A percentile compares a stretch with the other conserved stretches of the same genome.
phyloP scores from a whole-genome alignment of 2,797 vertebrate species.

The Oryzias sinensis region DNA sequence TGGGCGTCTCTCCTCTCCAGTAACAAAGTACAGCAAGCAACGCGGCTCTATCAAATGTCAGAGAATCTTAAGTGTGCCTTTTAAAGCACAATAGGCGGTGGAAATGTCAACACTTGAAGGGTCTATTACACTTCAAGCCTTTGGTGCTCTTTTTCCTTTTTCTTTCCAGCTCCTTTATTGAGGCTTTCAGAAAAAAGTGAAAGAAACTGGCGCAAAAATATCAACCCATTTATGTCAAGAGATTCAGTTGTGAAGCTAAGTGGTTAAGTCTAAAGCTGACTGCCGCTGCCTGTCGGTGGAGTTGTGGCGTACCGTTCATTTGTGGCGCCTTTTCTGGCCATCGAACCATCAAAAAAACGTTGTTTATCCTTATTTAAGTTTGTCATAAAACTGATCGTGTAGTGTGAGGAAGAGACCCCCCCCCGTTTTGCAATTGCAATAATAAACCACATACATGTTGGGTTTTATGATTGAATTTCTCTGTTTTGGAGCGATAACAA shows the following conservation, averaged over 20 bases:
- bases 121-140: constrained; percentile 70
- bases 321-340: neutral
- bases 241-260: constrained; percentile 23
- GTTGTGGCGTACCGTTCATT: no score
- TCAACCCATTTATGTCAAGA: constrained; percentile 56
- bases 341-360: constrained; percentile 2
- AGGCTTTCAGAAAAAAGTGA: constrained; percentile 43
- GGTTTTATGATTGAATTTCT: constrained; percentile 51
- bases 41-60: constrained; percentile 72
- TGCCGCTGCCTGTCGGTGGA: constrained; percentile 3
- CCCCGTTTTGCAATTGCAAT: constrained; percentile 28
- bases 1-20: constrained; percentile 54
- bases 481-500: constrained; percentile 74
- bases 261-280: constrained; percentile 35
- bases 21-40: constrained; percentile 64
- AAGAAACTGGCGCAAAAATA: constrained; percentile 45
- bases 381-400: constrained; percentile 53
- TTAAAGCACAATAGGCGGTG: constrained; percentile 73
- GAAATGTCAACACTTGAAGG: constrained; percentile 77
- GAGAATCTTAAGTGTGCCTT: constrained; percentile 72
- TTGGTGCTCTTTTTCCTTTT: constrained; percentile 40
- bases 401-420: constrained; percentile 7
- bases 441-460: constrained; percentile 32
- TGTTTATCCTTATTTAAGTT: constrained; percentile 25
- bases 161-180: constrained; percentile 47